Conservation (phyloP, 2,113 vertebrate species). For the Saccopteryx leptura region DNA sequence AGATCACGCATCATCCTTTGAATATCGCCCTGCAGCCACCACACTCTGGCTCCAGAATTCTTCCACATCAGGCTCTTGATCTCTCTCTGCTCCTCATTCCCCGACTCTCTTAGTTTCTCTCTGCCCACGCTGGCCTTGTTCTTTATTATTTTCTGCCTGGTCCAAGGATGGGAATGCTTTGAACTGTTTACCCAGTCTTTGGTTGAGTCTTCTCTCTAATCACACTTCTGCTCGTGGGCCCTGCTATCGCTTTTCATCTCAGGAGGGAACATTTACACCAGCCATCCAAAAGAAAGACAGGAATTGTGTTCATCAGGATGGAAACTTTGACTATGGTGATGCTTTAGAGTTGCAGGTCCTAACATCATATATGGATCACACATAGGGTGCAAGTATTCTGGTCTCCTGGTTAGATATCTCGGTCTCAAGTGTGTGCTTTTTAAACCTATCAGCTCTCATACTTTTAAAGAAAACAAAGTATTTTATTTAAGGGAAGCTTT, state of each 20-base stretch:
- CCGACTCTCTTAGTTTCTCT: neutral
- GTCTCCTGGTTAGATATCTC: neutral
- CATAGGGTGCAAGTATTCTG: neutral
- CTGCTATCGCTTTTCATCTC: neutral
- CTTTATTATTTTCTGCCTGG: neutral
- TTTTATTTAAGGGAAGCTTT: neutral
- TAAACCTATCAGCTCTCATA: slow-evolving; percentile 19
- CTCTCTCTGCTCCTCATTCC: neutral
- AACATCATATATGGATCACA: no score
- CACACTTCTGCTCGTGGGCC: neutral
- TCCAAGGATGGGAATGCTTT: neutral
- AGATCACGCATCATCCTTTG: neutral
- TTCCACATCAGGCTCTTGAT: neutral
- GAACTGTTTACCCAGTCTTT: neutral
- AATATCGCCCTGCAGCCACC: no score
- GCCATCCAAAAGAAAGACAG: neutral
- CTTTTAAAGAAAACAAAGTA: slow-evolving; percentile 2
- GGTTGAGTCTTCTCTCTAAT: neutral
- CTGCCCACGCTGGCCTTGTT: neutral
- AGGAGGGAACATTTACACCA: neutral
- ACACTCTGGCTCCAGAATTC: neutral
- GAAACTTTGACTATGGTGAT: neutral
- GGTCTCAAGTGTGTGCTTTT: neutral
- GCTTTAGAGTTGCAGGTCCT: neutral
- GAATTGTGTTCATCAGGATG: neutral